Conservation (phyloP, 2,888 invertebrate genomes). For the Galeopsomyia nigrocyanea region DNA sequence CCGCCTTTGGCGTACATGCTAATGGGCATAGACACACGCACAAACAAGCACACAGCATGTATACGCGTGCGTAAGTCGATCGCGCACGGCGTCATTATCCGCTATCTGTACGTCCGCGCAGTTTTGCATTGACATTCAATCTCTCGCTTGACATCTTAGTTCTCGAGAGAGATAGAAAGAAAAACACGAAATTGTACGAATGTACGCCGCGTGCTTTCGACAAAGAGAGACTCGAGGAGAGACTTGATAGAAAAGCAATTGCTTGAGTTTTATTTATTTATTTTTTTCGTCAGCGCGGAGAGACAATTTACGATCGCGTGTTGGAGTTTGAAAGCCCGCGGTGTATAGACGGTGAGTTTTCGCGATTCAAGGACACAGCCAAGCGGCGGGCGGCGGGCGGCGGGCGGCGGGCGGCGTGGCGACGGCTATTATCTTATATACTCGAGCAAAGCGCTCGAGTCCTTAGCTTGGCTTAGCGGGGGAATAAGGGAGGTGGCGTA, state of each 20-base stretch:
- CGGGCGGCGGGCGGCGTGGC: too few species aligned
- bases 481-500: not conserved
- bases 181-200: not conserved
- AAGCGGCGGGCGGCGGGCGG: too few species aligned
- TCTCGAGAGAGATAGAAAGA: not conserved
- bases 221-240: too few species aligned
- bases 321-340: not conserved
- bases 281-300: too few species aligned
- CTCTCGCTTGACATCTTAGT: constrained; percentile 5
- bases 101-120: not conserved
- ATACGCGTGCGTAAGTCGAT: constrained; percentile 18
- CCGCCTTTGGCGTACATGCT: not conserved
- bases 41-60: too few species aligned
- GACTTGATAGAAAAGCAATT: too few species aligned
- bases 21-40: not conserved
- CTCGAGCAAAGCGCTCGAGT: constrained; percentile 12
- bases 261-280: too few species aligned
- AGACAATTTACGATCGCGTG: constrained; percentile 25
- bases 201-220: too few species aligned
- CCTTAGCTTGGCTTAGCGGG: not conserved
- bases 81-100: not conserved
- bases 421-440: constrained; percentile 29
- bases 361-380: constrained; percentile 11
- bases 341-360: not conserved
- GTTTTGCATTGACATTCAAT: constrained; percentile 3